A percentile compares a stretch with the other conserved stretches of the same genome.
phyloP scores from a whole-genome alignment of 2,797 vertebrate genomes.

The Melanotaenia trifasciata region DNA sequence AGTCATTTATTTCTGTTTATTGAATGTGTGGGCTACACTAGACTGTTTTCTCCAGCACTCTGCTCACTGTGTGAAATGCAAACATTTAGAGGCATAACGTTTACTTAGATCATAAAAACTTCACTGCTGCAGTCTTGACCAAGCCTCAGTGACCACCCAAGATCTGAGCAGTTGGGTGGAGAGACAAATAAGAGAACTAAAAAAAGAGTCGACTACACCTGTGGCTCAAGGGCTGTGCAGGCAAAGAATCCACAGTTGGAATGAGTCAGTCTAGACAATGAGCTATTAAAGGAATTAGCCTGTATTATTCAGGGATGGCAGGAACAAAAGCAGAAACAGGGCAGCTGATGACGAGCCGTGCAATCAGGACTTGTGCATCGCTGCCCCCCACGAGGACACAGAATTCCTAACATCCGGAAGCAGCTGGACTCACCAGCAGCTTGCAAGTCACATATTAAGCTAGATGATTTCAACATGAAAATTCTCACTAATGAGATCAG shows the following conservation, averaged over 20 bases:
- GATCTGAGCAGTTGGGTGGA: constrained; percentile 10
- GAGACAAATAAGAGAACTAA: constrained; percentile 31
- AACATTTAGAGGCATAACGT: not conserved
- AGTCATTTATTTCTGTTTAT: constrained; percentile 1
- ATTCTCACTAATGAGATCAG: not conserved
- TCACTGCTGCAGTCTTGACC: not conserved
- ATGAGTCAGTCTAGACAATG: constrained; percentile 52
- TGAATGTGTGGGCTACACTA: not conserved
- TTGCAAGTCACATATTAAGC: not conserved
- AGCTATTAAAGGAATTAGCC: constrained; percentile 48
- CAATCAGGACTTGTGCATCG: not conserved
- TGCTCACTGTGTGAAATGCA: not conserved
- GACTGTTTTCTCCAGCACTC: not conserved
- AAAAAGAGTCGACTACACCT: constrained; percentile 46
- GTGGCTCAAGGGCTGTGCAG: constrained; percentile 30
- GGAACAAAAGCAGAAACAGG: constrained; percentile 29
- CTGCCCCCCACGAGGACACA: not conserved
- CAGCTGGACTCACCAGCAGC: not conserved
- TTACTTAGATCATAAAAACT: not conserved
- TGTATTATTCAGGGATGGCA: constrained; percentile 6
- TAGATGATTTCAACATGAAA: not conserved
- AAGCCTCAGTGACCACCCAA: constrained; percentile 44
- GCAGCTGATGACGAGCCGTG: constrained; percentile 49
- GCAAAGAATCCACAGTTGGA: constrained; percentile 8
- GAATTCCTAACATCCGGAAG: constrained; percentile 1